These are phyloP conservation scores for Prunella strophiata DNA, from an alignment of 2,797 vertebrate genomes.

Conservation along the genomic window DNA sequence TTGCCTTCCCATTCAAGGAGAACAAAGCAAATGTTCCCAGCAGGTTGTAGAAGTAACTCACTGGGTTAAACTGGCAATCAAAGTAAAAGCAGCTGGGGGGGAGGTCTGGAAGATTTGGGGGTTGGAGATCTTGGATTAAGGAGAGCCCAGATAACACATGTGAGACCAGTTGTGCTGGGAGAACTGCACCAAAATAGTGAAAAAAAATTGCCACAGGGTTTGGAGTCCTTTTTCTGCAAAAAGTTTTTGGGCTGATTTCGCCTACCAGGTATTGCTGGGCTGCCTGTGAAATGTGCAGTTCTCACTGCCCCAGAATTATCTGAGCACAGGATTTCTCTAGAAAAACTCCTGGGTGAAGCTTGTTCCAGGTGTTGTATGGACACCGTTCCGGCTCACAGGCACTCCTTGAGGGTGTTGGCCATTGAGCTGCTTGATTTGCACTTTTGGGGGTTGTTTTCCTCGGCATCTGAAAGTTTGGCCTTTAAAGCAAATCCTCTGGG, in stretches of 20 bases:
- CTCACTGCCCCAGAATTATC: too few relatives aligned
- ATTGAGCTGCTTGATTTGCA: not conserved
- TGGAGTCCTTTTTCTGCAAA: not conserved
- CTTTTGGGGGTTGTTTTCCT: not conserved
- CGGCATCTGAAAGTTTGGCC: not conserved
- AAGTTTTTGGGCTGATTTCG: not conserved
- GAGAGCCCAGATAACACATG: fast-evolving
- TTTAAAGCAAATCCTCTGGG: not conserved
- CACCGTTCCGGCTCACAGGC: fast-evolving
- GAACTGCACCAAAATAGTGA: not conserved
- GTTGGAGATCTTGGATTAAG: not conserved
- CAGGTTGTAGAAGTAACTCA: not conserved
- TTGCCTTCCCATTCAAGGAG: not conserved
- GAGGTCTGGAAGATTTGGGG: not conserved
- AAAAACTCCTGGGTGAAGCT: not conserved
- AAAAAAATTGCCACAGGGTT: not conserved
- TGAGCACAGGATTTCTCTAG: not conserved
- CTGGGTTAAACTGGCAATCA: not conserved
- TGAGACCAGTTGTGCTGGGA: not conserved
- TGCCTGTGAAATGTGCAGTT: not conserved
- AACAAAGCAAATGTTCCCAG: not conserved
- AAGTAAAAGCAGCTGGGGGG: not conserved
- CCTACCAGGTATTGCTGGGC: not conserved
- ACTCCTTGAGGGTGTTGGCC: not conserved
- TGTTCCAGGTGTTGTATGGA: fast-evolving